phyloP scores from a whole-genome alignment of 1,140 invertebrate species.

The Eurytemora carolleeae region DNA sequence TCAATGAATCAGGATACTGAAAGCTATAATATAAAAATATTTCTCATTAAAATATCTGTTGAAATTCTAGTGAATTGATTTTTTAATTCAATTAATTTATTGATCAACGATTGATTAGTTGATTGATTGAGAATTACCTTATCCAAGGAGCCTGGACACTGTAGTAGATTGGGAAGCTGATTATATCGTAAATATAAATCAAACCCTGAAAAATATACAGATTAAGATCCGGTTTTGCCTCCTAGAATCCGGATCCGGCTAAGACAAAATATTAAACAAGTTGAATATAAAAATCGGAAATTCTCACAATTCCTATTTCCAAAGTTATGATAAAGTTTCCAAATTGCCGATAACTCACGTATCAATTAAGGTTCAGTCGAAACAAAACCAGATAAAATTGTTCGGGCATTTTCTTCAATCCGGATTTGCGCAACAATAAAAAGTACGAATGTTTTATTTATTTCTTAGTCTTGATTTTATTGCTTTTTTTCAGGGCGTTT shows the following conservation, averaged over 20 bases:
- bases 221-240: background rate
- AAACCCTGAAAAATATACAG: background rate
- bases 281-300: background rate
- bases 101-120: background rate
- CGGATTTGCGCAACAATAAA: background rate
- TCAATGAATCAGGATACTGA: too few relatives aligned
- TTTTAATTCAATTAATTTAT: background rate
- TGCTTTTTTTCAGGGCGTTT: background rate
- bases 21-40: too few relatives aligned
- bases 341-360: too few relatives aligned
- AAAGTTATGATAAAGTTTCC: too few relatives aligned
- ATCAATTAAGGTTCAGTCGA: too few relatives aligned
- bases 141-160: slow-evolving; percentile 70
- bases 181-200: background rate
- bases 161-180: slow-evolving; percentile 42
- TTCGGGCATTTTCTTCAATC: background rate
- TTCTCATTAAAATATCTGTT: background rate
- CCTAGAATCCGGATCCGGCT: too few relatives aligned
- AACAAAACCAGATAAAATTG: too few relatives aligned
- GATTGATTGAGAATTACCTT: background rate
- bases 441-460: background rate
- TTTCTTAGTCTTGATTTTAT: background rate
- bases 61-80: background rate
- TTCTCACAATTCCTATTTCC: background rate
- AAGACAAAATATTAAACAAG: background rate